Conservation (phyloP, 2,113 vertebrate genomes). For the Corydoras sp. region DNA sequence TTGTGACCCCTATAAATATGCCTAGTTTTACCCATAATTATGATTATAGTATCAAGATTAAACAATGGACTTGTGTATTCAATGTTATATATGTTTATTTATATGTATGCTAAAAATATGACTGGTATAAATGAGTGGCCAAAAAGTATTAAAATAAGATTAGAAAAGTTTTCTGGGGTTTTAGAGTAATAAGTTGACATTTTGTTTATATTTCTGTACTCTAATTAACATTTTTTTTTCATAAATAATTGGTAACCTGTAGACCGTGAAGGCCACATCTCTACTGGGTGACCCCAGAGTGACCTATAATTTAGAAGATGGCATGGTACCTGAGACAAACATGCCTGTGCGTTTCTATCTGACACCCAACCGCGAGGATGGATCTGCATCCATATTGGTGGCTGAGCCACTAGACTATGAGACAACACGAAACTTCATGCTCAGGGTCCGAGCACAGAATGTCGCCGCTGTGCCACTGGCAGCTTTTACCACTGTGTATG, state of each 20-base stretch:
- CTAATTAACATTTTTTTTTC: no score
- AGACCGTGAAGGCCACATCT: conserved; percentile 83
- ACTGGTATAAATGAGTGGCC: no score
- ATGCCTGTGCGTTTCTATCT: conserved; percentile 84
- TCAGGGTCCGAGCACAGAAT: conserved; percentile 78
- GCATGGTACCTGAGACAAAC: conserved; percentile 81
- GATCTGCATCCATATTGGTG: conserved; percentile 78
- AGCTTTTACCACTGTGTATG: conserved; percentile 69
- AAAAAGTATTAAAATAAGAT: no score
- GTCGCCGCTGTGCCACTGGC: conserved; percentile 79
- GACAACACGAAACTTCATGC: conserved; percentile 73
- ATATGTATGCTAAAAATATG: no score
- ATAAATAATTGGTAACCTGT: conserved; percentile 3
- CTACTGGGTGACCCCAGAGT: conserved; percentile 78
- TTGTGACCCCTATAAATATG: no score
- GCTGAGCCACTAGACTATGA: conserved; percentile 83
- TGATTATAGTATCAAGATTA: no score
- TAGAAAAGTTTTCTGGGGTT: no score
- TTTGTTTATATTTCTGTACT: background rate
- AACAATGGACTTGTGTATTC: no score
- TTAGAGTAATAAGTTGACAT: no score
- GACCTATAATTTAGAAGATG: conserved; percentile 81
- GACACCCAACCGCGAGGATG: conserved; percentile 79
- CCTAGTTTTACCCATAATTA: no score
- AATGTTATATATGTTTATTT: no score